Base-by-base conservation (phyloP, 2,113 vertebrate species). In the Baryphthengus martii region DNA sequence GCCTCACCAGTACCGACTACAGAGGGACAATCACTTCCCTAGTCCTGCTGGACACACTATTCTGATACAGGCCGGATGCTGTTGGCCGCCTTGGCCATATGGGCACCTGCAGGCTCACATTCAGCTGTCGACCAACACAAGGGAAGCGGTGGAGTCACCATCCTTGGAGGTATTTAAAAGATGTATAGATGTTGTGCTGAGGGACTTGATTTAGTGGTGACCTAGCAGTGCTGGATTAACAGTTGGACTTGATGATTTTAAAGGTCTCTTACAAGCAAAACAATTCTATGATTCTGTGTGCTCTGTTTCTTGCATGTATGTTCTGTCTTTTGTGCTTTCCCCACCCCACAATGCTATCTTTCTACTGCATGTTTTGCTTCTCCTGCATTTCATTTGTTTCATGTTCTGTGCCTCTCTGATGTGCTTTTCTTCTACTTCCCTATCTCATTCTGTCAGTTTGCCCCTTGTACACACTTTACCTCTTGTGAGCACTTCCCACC, bases 261-360 rank as follows among this genome's bases (percentile, higher is more conserved):
- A n/a, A 6, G 18, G 25, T 61, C 17, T 61, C 55, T 76, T 88
- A 18, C 26, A 63, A 7, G 5, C 20, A 7, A 73, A n/a, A 47
- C 47, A 1, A 53, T 47, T 81, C 7, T 35, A 0, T 63, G 1
- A 47, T 49, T 77, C 7, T 35, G 0, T n/a, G 9, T 62, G 18
- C 6, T 76, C 13, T 76, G 17, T 35, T 44, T 78, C 26, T 79
- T 83, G 17, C 15, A 21, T 25, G 3, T 39, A 16, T 77, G 17
- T 68, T 68, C 47, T 29, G 7, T 85, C 25, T 80, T 21, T 66
- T 4, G 5, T 7, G 6, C 58, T 74, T 78, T 75, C 35, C 16
- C 28, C 65, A 18, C 31, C 40, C 19, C 13, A 3, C 0, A 0
- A 5, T 59, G 20, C 53, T 74, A 70, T 17, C 25, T 59, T 71